phyloP scores from a whole-genome alignment of 2,888 invertebrate species.

The Tupiocoris notatus region DNA sequence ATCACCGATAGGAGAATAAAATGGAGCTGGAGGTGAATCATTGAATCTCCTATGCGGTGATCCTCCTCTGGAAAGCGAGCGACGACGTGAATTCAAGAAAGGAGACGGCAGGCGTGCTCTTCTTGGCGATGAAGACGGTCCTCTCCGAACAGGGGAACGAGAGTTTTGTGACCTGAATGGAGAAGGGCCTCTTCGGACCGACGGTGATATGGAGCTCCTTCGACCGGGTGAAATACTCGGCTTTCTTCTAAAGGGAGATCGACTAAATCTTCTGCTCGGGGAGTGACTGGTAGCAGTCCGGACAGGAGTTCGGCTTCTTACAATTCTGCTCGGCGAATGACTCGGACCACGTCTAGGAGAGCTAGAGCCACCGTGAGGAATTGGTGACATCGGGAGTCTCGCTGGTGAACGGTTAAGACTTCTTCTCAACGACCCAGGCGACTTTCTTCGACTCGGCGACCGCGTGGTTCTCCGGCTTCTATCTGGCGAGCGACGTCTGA shows the following conservation, averaged over 20 bases:
- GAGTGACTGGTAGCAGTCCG: slow-evolving; percentile 4
- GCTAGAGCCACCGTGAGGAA: not conserved
- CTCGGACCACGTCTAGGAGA: slow-evolving; percentile 17
- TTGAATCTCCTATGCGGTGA: slow-evolving; percentile 23
- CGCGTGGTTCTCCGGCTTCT: slow-evolving; percentile 28
- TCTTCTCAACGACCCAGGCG: slow-evolving; percentile 3
- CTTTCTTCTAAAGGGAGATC: not conserved
- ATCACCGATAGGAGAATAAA: slow-evolving; percentile 25
- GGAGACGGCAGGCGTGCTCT: slow-evolving; percentile 19
- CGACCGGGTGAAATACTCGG: not conserved
- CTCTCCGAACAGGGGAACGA: slow-evolving; percentile 11
- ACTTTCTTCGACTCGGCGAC: slow-evolving; percentile 38
- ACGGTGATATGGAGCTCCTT: not conserved
- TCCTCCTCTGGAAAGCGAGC: slow-evolving; percentile 1
- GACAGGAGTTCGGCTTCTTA: not conserved
- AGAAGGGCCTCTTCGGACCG: not conserved
- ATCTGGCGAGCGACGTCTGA: not conserved
- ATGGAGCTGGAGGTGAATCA: slow-evolving; percentile 32
- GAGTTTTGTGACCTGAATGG: slow-evolving; percentile 10
- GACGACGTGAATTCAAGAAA: not conserved
- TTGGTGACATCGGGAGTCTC: slow-evolving; percentile 3
- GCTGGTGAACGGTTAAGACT: slow-evolving; percentile 5
- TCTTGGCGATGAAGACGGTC: slow-evolving; percentile 27
- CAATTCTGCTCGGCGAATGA: slow-evolving; percentile 4
- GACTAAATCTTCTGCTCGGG: slow-evolving; percentile 3